These are phyloP conservation scores for Brachyalestes nurse DNA, from an alignment of 2,797 vertebrate species.

Conservation along the genomic window DNA sequence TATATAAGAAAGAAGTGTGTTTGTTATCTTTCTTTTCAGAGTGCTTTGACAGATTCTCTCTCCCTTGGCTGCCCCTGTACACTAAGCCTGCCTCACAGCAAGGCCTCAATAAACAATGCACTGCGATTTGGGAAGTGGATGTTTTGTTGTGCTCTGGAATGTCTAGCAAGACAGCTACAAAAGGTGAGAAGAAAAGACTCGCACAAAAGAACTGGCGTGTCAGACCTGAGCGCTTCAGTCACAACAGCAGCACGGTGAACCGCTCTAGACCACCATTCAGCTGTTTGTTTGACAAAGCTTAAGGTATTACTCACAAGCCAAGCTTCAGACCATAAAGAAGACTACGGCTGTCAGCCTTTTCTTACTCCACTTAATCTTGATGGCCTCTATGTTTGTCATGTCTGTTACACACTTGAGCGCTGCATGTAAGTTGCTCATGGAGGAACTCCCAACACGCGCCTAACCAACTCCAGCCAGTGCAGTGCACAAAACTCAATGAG, in stretches of 20 bases:
- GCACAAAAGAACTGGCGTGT: slow-evolving; percentile 57
- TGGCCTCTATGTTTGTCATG: slow-evolving; percentile 56
- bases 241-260: slow-evolving; percentile 53
- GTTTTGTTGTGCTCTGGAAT: slow-evolving; percentile 58
- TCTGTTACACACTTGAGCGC: slow-evolving; percentile 51
- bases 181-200: slow-evolving; percentile 47
- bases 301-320: slow-evolving; percentile 55
- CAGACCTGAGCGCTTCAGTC: slow-evolving; percentile 57
- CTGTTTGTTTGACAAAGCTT: slow-evolving; percentile 56
- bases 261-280: slow-evolving; percentile 59
- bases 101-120: slow-evolving; percentile 56
- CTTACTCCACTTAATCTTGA: slow-evolving; percentile 56
- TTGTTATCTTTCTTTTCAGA: slow-evolving; percentile 67
- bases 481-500: slow-evolving; percentile 45
- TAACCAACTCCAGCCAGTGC: slow-evolving; percentile 47
- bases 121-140: slow-evolving; percentile 50
- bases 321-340: slow-evolving; percentile 48
- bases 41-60: slow-evolving; percentile 49
- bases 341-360: slow-evolving; percentile 44
- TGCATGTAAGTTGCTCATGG: slow-evolving; percentile 39
- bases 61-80: slow-evolving; percentile 33
- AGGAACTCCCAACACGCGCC: slow-evolving; percentile 44
- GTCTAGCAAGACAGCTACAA: slow-evolving; percentile 59
- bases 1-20: slow-evolving; percentile 75
- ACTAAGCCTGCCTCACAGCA: slow-evolving; percentile 54